A percentile compares a stretch with the other conserved stretches of the same genome.
Conservation (phyloP, 1,140 invertebrate genomes). For the Wasmannia auropunctata region DNA sequence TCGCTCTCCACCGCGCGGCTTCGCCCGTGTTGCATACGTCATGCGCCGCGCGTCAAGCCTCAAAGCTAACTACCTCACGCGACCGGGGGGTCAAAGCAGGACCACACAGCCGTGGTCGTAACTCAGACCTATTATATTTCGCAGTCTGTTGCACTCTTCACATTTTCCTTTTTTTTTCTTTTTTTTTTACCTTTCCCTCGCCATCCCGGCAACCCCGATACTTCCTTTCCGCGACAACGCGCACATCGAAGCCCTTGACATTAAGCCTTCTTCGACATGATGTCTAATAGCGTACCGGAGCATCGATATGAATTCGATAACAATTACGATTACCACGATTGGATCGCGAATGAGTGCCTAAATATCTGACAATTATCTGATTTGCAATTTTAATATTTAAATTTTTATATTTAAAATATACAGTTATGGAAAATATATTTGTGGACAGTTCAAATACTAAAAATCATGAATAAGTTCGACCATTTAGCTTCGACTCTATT, state of each 20-base stretch:
- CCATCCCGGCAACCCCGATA: constrained; percentile 1
- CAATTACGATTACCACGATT: neutral
- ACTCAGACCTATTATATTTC: constrained; percentile 69
- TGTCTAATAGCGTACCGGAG: constrained; percentile 18
- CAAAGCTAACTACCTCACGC: constrained; percentile 51
- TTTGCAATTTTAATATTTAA: neutral
- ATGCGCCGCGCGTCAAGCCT: constrained; percentile 7
- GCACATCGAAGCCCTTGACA: neutral
- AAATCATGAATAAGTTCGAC: neutral
- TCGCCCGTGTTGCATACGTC: neutral
- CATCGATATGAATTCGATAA: neutral
- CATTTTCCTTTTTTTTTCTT: neutral
- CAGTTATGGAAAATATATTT: neutral
- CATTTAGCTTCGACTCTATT: neutral
- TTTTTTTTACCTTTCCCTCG: neutral
- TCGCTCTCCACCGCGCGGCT: neutral
- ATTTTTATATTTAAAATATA: too few species aligned
- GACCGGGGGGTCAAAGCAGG: constrained; percentile 45
- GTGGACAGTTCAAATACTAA: neutral
- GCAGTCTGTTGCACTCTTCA: constrained; percentile 51
- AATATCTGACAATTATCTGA: neutral
- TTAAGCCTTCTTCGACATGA: neutral
- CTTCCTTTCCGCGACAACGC: neutral
- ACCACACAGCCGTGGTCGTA: constrained; percentile 64
- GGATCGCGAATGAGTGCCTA: neutral